Base-by-base conservation (phyloP, 2,888 invertebrate genomes). In the Heterodera filipjevi region DNA sequence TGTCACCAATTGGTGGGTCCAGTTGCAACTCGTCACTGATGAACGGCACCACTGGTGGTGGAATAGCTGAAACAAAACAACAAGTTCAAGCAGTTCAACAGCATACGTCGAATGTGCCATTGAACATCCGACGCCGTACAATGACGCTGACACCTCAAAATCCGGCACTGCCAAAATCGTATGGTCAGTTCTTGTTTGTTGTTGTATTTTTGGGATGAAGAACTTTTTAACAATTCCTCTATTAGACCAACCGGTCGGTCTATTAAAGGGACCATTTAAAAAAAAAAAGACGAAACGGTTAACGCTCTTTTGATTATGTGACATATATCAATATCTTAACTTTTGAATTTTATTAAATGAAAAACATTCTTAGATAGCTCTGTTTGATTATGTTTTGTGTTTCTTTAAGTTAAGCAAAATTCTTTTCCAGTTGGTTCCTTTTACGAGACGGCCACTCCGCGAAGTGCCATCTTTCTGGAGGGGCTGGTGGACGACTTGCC, bases 401-500 rank as follows among this genome's bases (percentile, higher is more conserved):
- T n/a, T n/a, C n/a, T n/a, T n/a, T n/a, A n/a, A n/a, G n/a, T n/a
- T n/a, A n/a, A n/a, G n/a, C n/a, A n/a, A n/a, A n/a, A n/a, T n/a
- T n/a, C 22, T 59, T 10, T n/a, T 59, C 22, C 32, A 75, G 75
- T 66, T 75, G 75, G 75, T 33, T 68, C 79, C 33, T 82, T 35
- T 74, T 81, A 77, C 71, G 81, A 78, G 32, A 78, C 79, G 66
- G 44, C 68, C 14, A 64, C 46, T 14, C 19, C 53, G 8, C 64
- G 59, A 30, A 32, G 44, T 46, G 27, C 32, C 68, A 49, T 32
- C 59, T 64, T 66, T 22, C 68, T 75, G 64, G 75, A 75, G 30
- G 75, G 75, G 27, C 59, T 75, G 46, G 64, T 75, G 19, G 75
- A 59, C 30, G 81, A 82, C 70, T 71, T 81, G 35, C 81, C 81